Conservation (phyloP, 2,113 vertebrate species). For the Scartelaos histophorus region DNA sequence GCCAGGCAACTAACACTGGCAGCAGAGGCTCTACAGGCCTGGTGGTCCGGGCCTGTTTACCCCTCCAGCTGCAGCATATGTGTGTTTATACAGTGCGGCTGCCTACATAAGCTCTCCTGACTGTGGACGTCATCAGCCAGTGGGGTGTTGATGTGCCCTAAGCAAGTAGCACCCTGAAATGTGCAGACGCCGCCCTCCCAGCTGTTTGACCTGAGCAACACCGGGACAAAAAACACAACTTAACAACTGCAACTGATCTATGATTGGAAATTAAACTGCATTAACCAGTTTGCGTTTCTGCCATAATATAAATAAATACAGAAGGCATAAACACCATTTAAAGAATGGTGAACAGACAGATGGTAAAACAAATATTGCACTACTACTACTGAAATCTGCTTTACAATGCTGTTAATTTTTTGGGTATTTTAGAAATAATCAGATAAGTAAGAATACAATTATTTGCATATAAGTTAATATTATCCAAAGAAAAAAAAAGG, state of each 20-base stretch:
- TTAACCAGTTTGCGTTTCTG: slow-evolving; percentile 4
- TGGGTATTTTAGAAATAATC: no score
- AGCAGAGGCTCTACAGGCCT: slow-evolving; percentile 52
- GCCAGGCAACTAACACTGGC: slow-evolving; percentile 45
- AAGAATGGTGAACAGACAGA: no score
- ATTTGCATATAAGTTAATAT: background rate
- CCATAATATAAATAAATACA: no score
- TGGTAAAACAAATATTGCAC: no score
- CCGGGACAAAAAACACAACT: slow-evolving; percentile 32
- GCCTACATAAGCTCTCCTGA: slow-evolving; percentile 62
- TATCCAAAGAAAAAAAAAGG: background rate
- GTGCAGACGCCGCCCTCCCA: slow-evolving; percentile 23
- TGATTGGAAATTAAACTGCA: slow-evolving; percentile 28
- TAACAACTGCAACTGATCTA: slow-evolving; percentile 31
- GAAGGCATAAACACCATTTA: no score
- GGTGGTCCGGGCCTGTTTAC: slow-evolving; percentile 80
- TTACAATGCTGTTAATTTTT: no score
- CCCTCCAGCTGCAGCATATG: slow-evolving; percentile 47
- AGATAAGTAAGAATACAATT: background rate
- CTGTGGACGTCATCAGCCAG: slow-evolving; percentile 62
- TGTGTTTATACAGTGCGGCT: slow-evolving; percentile 73
- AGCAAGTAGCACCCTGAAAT: slow-evolving; percentile 42
- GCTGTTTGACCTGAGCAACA: slow-evolving; percentile 53
- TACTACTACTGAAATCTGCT: no score
- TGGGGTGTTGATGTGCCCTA: slow-evolving; percentile 56